phyloP scores from a whole-genome alignment of 1,140 invertebrate species.

The Telenomus remus region DNA sequence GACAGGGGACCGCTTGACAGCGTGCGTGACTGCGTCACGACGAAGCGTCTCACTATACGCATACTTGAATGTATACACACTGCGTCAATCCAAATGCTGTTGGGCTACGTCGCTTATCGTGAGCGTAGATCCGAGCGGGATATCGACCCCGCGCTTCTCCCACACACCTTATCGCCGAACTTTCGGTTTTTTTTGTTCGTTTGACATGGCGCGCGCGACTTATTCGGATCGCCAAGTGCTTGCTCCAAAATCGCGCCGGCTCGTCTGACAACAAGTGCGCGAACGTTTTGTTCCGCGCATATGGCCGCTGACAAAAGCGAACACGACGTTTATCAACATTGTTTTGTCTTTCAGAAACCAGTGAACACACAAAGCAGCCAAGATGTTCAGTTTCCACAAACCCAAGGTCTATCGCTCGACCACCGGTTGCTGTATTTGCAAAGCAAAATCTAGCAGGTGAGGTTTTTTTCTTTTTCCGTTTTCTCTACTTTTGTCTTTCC shows the following conservation, averaged over 20 bases:
- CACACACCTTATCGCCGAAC: not conserved
- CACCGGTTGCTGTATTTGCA: constrained; percentile 91
- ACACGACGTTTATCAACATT: not conserved
- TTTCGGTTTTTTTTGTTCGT: not conserved
- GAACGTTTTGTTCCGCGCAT: not conserved
- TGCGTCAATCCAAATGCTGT: constrained; percentile 17
- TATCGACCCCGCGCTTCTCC: constrained; percentile 19
- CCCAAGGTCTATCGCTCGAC: constrained; percentile 91
- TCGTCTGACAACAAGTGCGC: constrained; percentile 1
- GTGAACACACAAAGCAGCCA: constrained; percentile 52
- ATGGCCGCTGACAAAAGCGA: not conserved
- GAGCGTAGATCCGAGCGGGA: constrained; percentile 19
- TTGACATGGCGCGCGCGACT: constrained; percentile 21
- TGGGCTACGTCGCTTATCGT: constrained; percentile 31
- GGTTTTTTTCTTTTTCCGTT: constrained; percentile 1
- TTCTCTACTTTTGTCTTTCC: not conserved
- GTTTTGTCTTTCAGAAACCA: constrained; percentile 29
- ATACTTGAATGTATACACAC: constrained; percentile 21
- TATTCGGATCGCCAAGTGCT: constrained; percentile 7
- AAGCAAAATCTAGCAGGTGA: constrained; percentile 89
- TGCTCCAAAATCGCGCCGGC: constrained; percentile 1
- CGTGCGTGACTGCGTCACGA: constrained; percentile 55
- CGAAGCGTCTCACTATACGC: constrained; percentile 43
- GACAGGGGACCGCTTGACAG: constrained; percentile 47
- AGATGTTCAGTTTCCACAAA: constrained; percentile 93